These are phyloP conservation scores for Acronicta psi DNA, from an alignment of 2,888 invertebrate genomes.

Conservation along the genomic window DNA sequence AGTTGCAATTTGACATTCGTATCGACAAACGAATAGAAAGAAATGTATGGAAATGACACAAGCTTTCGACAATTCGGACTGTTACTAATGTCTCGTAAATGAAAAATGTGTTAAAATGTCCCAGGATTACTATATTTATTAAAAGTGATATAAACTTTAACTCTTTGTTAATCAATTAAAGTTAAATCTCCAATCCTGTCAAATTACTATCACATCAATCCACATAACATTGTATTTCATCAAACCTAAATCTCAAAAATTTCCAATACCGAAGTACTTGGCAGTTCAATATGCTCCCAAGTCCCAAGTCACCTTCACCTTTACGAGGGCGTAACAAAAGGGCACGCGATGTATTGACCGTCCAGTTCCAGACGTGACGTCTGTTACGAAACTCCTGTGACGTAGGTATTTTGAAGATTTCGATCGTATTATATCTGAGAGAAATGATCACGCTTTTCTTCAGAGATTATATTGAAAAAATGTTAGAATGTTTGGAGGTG, in stretches of 20 bases:
- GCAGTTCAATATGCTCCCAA: slow-evolving; percentile 25
- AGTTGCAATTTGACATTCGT: too few species aligned
- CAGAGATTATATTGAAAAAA: slow-evolving; percentile 6
- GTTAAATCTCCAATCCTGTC: not conserved
- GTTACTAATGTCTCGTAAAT: too few species aligned
- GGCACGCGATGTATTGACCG: slow-evolving; percentile 25
- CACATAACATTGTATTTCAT: too few species aligned
- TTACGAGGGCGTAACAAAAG: slow-evolving; percentile 36
- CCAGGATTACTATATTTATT: too few species aligned
- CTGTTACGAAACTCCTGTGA: slow-evolving; percentile 7
- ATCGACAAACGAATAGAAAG: too few species aligned
- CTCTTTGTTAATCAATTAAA: too few species aligned
- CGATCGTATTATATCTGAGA: slow-evolving; percentile 11
- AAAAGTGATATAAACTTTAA: too few species aligned
- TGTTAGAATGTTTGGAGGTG: not conserved
- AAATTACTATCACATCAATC: not conserved
- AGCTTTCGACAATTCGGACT: too few species aligned
- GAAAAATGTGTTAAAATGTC: too few species aligned
- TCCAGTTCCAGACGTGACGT: slow-evolving; percentile 25
- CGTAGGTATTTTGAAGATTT: slow-evolving; percentile 26
- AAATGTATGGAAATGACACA: too few species aligned
- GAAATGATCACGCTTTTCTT: slow-evolving; percentile 3
- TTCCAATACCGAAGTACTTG: slow-evolving; percentile 21
- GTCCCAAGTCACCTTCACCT: slow-evolving; percentile 53
- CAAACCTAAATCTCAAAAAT: slow-evolving; percentile 1